Evolutionary conservation across 2,797 vertebrate genomes (phyloP).

Genomic region (Syndactyla subalaris): DNA sequence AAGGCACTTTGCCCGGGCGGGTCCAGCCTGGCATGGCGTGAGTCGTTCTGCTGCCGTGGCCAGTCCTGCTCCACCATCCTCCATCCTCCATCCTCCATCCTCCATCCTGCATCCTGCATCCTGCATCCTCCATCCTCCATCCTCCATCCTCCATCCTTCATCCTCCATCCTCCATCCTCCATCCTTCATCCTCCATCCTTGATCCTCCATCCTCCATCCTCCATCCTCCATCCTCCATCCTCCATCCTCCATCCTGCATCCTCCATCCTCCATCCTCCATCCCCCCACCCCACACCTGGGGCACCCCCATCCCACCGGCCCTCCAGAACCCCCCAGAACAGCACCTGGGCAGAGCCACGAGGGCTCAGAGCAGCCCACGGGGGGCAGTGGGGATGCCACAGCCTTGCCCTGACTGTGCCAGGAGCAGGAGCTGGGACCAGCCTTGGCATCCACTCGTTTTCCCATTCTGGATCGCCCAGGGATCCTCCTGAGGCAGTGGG

Average conservation of each 20-base stretch:
- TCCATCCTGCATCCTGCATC: background rate
- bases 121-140: background rate
- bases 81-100: background rate
- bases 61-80: background rate
- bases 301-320: background rate
- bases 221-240: background rate
- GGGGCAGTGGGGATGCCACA: accelerated
- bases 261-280: background rate
- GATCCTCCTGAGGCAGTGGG: too few relatives aligned
- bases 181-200: background rate
- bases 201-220: background rate
- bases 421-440: background rate
- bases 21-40: background rate
- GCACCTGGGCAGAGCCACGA: accelerated
- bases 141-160: background rate
- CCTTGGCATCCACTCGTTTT: background rate
- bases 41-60: accelerated
- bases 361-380: background rate
- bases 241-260: background rate
- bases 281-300: background rate
- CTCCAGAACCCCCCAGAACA: background rate
- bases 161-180: background rate
- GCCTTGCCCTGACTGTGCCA: too few relatives aligned
- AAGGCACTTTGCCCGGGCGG: accelerated
- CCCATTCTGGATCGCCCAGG: background rate